Percentiles rank a stretch among this genome's conserved stretches.
These are phyloP conservation scores for Semicossyphus pulcher DNA, from an alignment of 2,113 vertebrate species.

Conservation along the genomic window DNA sequence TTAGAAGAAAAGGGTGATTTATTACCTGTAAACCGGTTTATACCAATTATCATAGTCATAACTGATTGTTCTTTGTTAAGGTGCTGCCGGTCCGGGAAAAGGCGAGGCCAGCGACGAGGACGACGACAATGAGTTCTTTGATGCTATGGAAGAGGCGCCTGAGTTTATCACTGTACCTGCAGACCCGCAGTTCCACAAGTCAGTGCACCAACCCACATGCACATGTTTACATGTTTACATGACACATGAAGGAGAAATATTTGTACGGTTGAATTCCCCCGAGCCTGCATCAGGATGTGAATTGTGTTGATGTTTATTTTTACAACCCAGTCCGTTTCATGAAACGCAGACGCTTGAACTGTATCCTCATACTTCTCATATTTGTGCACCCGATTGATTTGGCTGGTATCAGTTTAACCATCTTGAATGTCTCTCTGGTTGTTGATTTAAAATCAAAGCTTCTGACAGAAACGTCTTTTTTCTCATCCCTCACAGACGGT, in stretches of 20 bases:
- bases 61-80: slow-evolving; percentile 48
- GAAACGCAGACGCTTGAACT: too few relatives aligned
- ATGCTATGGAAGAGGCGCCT: slow-evolving; percentile 87
- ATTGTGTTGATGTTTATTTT: too few relatives aligned
- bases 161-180: slow-evolving; percentile 93
- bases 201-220: slow-evolving; percentile 25
- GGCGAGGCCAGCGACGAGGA: slow-evolving; percentile 95
- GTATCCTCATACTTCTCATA: too few relatives aligned
- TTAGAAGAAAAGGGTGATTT: too few relatives aligned
- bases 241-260: neutral
- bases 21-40: neutral
- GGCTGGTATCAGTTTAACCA: fast-evolving
- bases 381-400: neutral
- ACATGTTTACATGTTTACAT: neutral
- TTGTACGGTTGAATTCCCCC: neutral
- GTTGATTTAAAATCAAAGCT: too few relatives aligned
- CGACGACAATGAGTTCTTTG: slow-evolving; percentile 96
- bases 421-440: too few relatives aligned
- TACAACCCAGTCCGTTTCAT: too few relatives aligned
- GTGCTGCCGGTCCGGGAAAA: slow-evolving; percentile 83
- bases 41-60: neutral
- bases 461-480: neutral
- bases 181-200: slow-evolving; percentile 94
- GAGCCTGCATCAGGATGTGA: neutral
- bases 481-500: slow-evolving; percentile 83